Conservation (phyloP, 2,113 vertebrate genomes). For the Pteronura brasiliensis region DNA sequence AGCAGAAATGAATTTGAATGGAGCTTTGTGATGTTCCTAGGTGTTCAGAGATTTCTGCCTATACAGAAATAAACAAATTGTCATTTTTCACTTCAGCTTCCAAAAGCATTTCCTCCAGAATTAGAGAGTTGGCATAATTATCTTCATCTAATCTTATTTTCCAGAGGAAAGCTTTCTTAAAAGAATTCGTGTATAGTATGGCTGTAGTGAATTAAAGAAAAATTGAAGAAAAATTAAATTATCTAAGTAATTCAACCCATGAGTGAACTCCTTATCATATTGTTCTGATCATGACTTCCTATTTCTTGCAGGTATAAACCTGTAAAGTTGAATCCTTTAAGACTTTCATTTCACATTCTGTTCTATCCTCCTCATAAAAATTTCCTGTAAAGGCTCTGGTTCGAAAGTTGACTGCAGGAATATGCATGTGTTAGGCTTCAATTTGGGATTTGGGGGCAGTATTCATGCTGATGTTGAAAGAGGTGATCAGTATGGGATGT, state of each 20-base stretch:
- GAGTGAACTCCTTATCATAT: not conserved
- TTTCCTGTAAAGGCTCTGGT: not conserved
- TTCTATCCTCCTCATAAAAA: not conserved
- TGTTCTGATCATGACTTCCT: not conserved
- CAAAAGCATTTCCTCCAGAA: not conserved
- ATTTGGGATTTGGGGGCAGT: not conserved
- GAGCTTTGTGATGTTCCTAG: not conserved
- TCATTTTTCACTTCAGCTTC: not conserved
- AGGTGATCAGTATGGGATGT: not conserved
- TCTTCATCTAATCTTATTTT: slow-evolving; percentile 7
- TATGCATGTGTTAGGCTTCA: not conserved
- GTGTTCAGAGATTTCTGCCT: not conserved
- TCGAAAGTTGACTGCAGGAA: not conserved
- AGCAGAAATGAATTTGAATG: not conserved
- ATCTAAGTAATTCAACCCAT: not conserved
- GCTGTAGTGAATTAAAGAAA: not conserved
- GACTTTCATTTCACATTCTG: not conserved
- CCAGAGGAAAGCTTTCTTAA: not conserved
- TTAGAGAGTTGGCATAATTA: not conserved
- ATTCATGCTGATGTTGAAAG: not conserved
- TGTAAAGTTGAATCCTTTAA: not conserved
- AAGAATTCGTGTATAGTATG: not conserved
- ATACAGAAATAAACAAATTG: not conserved
- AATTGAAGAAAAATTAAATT: not conserved
- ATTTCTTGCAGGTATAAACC: not conserved